These are phyloP conservation scores for Semicossyphus pulcher DNA, from an alignment of 2,113 vertebrate species.

Conservation along the genomic window DNA sequence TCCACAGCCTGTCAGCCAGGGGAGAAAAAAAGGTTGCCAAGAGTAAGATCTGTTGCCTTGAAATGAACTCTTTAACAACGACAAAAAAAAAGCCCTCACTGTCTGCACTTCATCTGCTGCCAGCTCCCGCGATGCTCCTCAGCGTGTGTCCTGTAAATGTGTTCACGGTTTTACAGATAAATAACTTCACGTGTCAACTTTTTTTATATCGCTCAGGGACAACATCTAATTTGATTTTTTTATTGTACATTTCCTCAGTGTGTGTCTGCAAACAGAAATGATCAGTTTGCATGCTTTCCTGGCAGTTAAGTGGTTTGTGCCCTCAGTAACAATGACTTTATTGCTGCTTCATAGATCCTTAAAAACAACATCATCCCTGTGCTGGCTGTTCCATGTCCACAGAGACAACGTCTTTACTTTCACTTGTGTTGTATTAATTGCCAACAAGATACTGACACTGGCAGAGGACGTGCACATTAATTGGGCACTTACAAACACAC, in stretches of 20 bases:
- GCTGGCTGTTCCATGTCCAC: slow-evolving; percentile 14
- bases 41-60: slow-evolving; percentile 56
- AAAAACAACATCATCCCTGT: slow-evolving; percentile 30
- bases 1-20: slow-evolving; percentile 55
- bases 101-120: slow-evolving; percentile 56
- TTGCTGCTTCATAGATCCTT: slow-evolving; percentile 34
- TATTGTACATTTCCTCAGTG: neutral
- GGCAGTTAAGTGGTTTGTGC: neutral
- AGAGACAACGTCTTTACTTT: slow-evolving; percentile 26
- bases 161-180: slow-evolving; percentile 26
- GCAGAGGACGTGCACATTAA: slow-evolving; percentile 41
- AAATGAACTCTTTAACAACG: slow-evolving; percentile 57
- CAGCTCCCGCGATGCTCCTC: slow-evolving; percentile 40
- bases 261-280: slow-evolving; percentile 11
- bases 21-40: slow-evolving; percentile 54
- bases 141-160: slow-evolving; percentile 48
- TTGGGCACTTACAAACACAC: slow-evolving; percentile 31
- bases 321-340: neutral
- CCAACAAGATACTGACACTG: slow-evolving; percentile 33
- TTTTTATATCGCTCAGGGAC: slow-evolving; percentile 43
- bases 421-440: slow-evolving; percentile 48
- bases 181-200: slow-evolving; percentile 34
- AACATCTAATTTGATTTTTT: slow-evolving; percentile 13
- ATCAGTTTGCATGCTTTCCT: slow-evolving; percentile 6
- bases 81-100: slow-evolving; percentile 16